Conservation (phyloP, 2,797 vertebrate genomes). For the Orientallactaga sibirica region DNA sequence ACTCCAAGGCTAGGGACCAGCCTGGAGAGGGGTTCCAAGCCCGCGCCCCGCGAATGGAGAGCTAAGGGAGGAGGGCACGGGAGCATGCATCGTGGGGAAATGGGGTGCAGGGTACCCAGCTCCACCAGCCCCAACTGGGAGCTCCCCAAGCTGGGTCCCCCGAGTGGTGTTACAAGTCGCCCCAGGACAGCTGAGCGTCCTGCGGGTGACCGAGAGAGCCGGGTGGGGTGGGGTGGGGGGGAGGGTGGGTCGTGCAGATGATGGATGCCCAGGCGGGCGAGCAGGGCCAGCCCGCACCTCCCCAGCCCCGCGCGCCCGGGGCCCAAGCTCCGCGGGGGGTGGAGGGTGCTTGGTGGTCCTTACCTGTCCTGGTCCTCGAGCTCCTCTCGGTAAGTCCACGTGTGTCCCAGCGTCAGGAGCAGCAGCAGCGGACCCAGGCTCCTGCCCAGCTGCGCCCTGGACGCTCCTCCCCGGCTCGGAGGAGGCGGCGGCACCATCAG, state of each 20-base stretch:
- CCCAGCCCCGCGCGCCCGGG: too few relatives aligned
- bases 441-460: conserved; percentile 81
- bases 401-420: conserved; percentile 88
- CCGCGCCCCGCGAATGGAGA: neutral
- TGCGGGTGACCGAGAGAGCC: rapidly evolving
- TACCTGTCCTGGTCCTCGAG: conserved; percentile 93
- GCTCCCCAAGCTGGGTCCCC: neutral
- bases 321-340: neutral
- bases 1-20: neutral
- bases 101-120: neutral
- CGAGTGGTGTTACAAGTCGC: neutral
- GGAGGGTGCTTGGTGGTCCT: conserved; percentile 53
- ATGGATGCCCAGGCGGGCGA: too few relatives aligned
- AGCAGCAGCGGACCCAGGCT: conserved; percentile 87
- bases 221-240: too few relatives aligned
- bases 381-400: conserved; percentile 94
- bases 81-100: neutral
- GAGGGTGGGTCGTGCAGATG: neutral
- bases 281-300: neutral
- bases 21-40: neutral
- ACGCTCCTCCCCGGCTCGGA: conserved; percentile 79
- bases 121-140: neutral
- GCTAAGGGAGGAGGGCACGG: neutral
- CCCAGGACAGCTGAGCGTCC: neutral
- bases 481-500: conserved; percentile 82